Conservation (phyloP, 2,113 vertebrate species). For the Oreochromis spilurus region DNA sequence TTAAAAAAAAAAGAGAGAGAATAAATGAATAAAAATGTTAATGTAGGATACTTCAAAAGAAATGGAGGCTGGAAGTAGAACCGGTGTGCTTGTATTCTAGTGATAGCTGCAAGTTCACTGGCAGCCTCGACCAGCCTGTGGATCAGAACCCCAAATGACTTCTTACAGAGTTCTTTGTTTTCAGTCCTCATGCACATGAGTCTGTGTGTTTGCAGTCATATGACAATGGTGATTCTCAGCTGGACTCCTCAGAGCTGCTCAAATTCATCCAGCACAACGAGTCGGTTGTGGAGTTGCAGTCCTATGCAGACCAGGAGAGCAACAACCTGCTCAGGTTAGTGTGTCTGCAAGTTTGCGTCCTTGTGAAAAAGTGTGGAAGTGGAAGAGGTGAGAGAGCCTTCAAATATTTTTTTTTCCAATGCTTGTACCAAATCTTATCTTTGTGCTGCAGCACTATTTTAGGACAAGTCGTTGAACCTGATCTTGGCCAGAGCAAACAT, state of each 20-base stretch:
- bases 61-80: neutral
- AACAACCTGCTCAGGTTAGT: slow-evolving; percentile 90
- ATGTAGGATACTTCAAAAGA: neutral
- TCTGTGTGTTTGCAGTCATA: slow-evolving; percentile 74
- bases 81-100: neutral
- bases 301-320: slow-evolving; percentile 89
- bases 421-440: neutral
- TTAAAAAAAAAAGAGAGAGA: neutral
- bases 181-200: neutral
- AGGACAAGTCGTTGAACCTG: slow-evolving; percentile 9
- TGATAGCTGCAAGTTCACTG: neutral
- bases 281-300: slow-evolving; percentile 85
- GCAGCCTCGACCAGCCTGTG: neutral
- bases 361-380: neutral
- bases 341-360: neutral
- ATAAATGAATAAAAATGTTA: neutral
- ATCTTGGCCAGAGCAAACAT: slow-evolving; percentile 2
- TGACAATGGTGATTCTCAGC: slow-evolving; percentile 85
- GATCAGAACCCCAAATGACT: neutral
- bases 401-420: neutral
- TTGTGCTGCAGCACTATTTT: slow-evolving; percentile 36
- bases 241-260: slow-evolving; percentile 92
- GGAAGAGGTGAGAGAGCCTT: neutral
- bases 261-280: slow-evolving; percentile 97
- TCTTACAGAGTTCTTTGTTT: neutral